phyloP scores from a whole-genome alignment of 2,888 invertebrate genomes.

The Caenorhabditis panamensis region DNA sequence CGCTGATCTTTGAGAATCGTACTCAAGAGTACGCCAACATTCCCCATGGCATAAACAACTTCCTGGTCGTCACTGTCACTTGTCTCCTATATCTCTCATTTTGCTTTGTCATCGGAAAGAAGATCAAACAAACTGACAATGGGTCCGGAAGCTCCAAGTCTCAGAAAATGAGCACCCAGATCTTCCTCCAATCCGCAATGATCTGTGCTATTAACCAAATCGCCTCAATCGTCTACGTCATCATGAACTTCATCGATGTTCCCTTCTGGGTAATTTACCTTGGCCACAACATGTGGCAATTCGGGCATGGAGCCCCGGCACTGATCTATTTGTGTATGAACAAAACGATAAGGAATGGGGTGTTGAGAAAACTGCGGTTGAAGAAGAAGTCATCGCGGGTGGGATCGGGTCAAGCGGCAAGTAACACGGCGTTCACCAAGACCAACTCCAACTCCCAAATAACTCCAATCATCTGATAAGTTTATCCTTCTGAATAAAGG shows the following conservation, averaged over 20 bases:
- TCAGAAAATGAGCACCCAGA: constrained; percentile 32
- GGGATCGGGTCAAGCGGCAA: neutral
- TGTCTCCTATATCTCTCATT: constrained; percentile 42
- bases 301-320: constrained; percentile 53
- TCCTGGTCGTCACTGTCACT: constrained; percentile 50
- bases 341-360: constrained; percentile 40
- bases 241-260: constrained; percentile 57
- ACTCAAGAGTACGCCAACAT: constrained; percentile 47
- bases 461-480: too few species aligned
- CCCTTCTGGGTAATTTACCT: constrained; percentile 43
- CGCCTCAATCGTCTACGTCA: constrained; percentile 56
- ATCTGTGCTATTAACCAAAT: constrained; percentile 53
- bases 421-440: constrained; percentile 36
- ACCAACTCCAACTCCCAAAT: constrained; percentile 30
- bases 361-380: constrained; percentile 18
- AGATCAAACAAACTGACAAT: constrained; percentile 25
- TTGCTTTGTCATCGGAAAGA: constrained; percentile 41
- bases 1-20: constrained; percentile 42
- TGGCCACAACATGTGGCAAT: constrained; percentile 57
- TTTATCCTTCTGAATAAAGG: neutral
- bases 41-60: constrained; percentile 55
- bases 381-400: constrained; percentile 23
- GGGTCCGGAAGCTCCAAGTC: constrained; percentile 12
- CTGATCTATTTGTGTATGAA: constrained; percentile 45
- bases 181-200: constrained; percentile 58